Evolutionary conservation across 2,113 vertebrate genomes (phyloP), one percentile per base, ranked within the genome.

Genomic region (Notarius lentiginosus): DNA sequence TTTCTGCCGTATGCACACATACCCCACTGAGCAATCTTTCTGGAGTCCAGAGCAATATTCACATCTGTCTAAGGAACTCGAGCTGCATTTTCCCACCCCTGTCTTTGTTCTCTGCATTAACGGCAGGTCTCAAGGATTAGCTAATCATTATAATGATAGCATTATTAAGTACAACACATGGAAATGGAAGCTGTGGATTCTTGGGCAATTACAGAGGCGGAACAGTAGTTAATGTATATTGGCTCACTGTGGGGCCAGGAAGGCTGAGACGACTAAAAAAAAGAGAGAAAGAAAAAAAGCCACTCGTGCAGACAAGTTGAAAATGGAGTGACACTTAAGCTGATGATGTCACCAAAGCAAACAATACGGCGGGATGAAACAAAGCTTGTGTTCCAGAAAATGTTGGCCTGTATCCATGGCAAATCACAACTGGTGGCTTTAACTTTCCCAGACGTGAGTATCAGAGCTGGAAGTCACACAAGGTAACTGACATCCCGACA

Each of bases 71-170:
- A 86, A 89, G 84, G 76, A 91, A 81, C 24, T n/a, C 18, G 24
- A 8, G 70, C 73, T 79, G 81, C 49, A 56, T 92, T 92, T 79
- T 92, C 90, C 88, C 88, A 89, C 79, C 86, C 66, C 73, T 20
- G 79, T 47, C 80, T 68, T 85, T 88, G 85, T 86, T 82, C 83
- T 65, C 63, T 90, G 84, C 90, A 86, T 88, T 30, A 66, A 88
- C 70, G 70, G 66, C 66, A 87, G 84, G 82, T 92, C 91, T 89
- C 82, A 91, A 86, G 83, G 84, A 92, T 89, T 89, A 85, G 86
- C 90, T 90, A 87, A 91, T 91, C 88, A 88, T 92, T 92, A 91
- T 90, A 88, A 89, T 91, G 91, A 91, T 91, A 88, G 83, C 87
- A 85, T 89, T 88, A 88, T 83, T 89, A 90, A 86, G 60, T 34